Evolutionary conservation across 2,888 invertebrate genomes (phyloP).

Genomic region (Physocephala rufipes): DNA sequence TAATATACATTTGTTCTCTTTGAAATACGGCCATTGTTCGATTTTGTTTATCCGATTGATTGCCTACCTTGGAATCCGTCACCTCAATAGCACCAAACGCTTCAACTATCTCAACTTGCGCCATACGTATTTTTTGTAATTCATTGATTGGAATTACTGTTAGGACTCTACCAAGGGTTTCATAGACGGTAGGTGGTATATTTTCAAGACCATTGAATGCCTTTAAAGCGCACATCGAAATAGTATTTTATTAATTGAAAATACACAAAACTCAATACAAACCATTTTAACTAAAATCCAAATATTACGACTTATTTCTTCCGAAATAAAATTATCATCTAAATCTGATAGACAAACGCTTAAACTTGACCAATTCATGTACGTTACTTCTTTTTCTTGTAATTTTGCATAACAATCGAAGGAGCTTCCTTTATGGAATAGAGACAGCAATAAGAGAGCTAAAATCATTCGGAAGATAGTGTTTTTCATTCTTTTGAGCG

Average conservation of each 20-base stretch:
- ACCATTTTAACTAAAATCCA: conserved; percentile 54
- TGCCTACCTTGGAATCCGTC: conserved; percentile 56
- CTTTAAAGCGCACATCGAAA: conserved; percentile 39
- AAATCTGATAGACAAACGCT: conserved; percentile 48
- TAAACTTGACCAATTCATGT: conserved; percentile 49
- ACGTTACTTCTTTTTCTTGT: conserved; percentile 41
- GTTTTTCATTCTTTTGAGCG: no score
- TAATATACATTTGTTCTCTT: conserved; percentile 61
- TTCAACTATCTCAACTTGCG: conserved; percentile 68
- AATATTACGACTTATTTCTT: conserved; percentile 49
- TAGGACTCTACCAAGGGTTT: conserved; percentile 51
- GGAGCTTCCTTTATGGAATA: background rate
- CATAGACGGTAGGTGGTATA: conserved; percentile 48
- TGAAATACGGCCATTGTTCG: conserved; percentile 38
- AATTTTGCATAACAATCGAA: conserved; percentile 46
- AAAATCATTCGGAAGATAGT: no score
- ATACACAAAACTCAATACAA: background rate
- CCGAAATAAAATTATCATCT: conserved; percentile 46
- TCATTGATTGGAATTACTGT: conserved; percentile 67
- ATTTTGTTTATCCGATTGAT: conserved; percentile 54
- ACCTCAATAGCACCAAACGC: conserved; percentile 69
- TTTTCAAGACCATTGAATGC: conserved; percentile 50
- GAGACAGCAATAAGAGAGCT: background rate
- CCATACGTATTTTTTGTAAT: conserved; percentile 68
- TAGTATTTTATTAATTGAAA: background rate